A percentile compares a stretch with the other conserved stretches of the same genome.
Evolutionary conservation across 2,113 vertebrate species (phyloP).

Genomic region (Canis aureus): DNA sequence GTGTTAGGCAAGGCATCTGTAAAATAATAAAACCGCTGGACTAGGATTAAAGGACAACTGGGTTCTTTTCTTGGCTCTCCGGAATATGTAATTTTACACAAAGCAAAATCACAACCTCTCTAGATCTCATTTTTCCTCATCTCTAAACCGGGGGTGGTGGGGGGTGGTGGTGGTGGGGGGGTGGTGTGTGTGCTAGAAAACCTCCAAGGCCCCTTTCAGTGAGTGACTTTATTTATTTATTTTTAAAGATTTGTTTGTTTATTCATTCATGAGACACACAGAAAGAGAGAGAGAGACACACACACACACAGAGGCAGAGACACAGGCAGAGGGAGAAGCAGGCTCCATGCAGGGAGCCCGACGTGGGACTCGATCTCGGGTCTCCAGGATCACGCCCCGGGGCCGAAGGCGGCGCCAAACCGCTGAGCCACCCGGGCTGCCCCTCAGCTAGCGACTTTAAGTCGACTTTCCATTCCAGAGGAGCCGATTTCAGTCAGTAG

Average conservation of each 20-base stretch:
- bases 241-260: no score
- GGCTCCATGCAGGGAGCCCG: no score
- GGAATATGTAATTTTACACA: constrained; percentile 76
- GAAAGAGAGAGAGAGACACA: no score
- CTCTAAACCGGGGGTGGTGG: background rate
- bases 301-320: no score
- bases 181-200: background rate
- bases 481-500: background rate
- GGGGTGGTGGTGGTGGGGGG: no score
- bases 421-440: no score
- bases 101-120: constrained; percentile 68
- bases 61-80: constrained; percentile 69
- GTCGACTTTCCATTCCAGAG: background rate
- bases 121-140: constrained; percentile 34
- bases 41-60: constrained; percentile 68
- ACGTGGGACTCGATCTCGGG: no score
- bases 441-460: background rate
- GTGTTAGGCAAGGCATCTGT: constrained; percentile 69
- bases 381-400: no score
- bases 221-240: background rate
- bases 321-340: no score
- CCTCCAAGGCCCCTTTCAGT: background rate
- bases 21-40: constrained; percentile 71
- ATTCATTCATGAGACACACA: no score
- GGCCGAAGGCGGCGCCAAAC: no score